Evolutionary conservation across 2,888 invertebrate species (phyloP).

Genomic region (Pterobdella sp.): DNA sequence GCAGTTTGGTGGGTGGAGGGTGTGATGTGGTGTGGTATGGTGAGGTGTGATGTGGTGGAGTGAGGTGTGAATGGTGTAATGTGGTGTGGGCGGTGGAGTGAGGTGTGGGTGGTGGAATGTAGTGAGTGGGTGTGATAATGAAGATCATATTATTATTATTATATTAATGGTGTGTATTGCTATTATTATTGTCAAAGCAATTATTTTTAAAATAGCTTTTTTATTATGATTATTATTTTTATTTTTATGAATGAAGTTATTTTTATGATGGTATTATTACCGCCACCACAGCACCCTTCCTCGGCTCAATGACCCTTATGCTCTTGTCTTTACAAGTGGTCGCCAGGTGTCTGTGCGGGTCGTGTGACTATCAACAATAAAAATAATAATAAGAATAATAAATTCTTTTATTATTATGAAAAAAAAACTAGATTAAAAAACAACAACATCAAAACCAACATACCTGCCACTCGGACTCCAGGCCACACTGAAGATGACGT

Average conservation of each 20-base stretch:
- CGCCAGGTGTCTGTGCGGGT: too few relatives aligned
- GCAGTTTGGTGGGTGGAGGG: not conserved
- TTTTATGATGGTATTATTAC: too few relatives aligned
- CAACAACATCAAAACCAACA: too few relatives aligned
- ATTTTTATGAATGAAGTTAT: too few relatives aligned
- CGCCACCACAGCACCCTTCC: conserved; percentile 66
- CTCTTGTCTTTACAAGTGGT: conserved; percentile 95
- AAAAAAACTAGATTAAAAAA: too few relatives aligned
- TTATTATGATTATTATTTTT: too few relatives aligned
- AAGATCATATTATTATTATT: too few relatives aligned
- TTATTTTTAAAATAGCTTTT: conserved; percentile 12
- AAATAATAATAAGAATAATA: too few relatives aligned
- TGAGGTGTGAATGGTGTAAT: not conserved
- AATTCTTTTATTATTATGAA: too few relatives aligned
- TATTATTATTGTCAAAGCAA: not conserved
- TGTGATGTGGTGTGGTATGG: not conserved
- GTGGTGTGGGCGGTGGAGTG: too few relatives aligned
- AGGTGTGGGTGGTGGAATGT: not conserved
- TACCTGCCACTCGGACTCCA: conserved; percentile 93
- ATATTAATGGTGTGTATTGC: not conserved
- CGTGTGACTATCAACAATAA: too few relatives aligned
- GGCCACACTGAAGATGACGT: conserved; percentile 87
- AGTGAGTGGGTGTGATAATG: not conserved
- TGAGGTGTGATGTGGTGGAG: not conserved
- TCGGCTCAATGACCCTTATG: conserved; percentile 82